A percentile compares a stretch with the other conserved stretches of the same genome.
phyloP scores from a whole-genome alignment of 2,797 vertebrate genomes.

The Remorina albescens region DNA sequence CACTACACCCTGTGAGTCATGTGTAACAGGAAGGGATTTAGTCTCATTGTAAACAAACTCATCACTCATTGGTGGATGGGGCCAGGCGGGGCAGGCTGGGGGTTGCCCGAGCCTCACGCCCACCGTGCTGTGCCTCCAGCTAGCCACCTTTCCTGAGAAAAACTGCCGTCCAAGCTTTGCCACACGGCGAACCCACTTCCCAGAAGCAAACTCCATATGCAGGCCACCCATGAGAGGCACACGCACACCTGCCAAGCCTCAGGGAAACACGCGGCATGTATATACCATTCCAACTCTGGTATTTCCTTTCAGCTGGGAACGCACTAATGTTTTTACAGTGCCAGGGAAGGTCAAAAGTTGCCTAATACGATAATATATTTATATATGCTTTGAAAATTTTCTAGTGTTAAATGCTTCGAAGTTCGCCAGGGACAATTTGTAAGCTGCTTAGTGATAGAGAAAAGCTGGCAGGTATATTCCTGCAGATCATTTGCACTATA shows the following conservation, averaged over 20 bases:
- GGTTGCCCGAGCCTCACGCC: slow-evolving; percentile 45
- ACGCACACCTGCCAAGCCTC: slow-evolving; percentile 45
- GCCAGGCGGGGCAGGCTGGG: slow-evolving; percentile 42
- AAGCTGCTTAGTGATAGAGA: slow-evolving; percentile 51
- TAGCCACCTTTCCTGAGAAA: slow-evolving; percentile 40
- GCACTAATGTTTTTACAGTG: slow-evolving; percentile 8
- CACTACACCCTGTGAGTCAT: slow-evolving; percentile 74
- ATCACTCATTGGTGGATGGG: slow-evolving; percentile 71
- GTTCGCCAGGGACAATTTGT: slow-evolving; percentile 48
- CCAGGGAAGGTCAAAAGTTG: slow-evolving; percentile 28
- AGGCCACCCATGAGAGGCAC: slow-evolving; percentile 54
- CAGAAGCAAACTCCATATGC: slow-evolving; percentile 33
- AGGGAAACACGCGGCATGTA: slow-evolving; percentile 27
- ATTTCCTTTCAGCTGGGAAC: slow-evolving; percentile 37
- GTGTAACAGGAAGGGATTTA: slow-evolving; percentile 72
- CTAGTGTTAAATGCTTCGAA: slow-evolving; percentile 28
- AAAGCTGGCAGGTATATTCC: slow-evolving; percentile 55
- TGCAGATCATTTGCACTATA: slow-evolving; percentile 51
- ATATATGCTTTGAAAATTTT: slow-evolving; percentile 9
- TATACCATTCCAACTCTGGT: background rate
- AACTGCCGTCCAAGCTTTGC: slow-evolving; percentile 50
- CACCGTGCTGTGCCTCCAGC: slow-evolving; percentile 25
- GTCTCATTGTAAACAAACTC: slow-evolving; percentile 71
- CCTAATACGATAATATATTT: slow-evolving; percentile 1
- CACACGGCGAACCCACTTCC: slow-evolving; percentile 48